Evolutionary conservation across 2,797 vertebrate genomes (phyloP), one percentile per base, ranked within the genome.

Genomic region (Aldrovandia affinis): DNA sequence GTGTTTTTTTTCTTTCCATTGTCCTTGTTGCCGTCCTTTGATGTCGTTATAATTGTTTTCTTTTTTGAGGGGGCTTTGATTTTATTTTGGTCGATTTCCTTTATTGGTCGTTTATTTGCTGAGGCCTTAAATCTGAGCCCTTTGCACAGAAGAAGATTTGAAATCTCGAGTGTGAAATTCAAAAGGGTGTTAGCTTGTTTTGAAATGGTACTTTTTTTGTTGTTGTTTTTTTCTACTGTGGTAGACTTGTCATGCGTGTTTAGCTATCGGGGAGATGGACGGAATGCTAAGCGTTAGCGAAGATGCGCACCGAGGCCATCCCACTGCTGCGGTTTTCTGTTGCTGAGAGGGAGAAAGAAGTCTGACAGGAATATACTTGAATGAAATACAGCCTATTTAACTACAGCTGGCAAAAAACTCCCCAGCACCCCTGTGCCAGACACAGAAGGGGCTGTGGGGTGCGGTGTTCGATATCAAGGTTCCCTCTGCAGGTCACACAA

Each of bases 121-220:
- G 95, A 96, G 96, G 96, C 97, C 97, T 95, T 96, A 95, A 92
- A 92, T 92, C 94, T 95, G 91, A 90, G 95, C 95, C 89, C 86
- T 88, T 85, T 87, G 89, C 84, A 88, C 86, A 91, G 86, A 88
- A 92, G 89, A 92, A 92, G 88, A 94, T 93, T 92, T 95, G 91
- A 95, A 95, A 89, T 89, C 89, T 93, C 85, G 88, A 92, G 93
- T 92, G 87, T 89, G 89, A 63, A 89, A 90, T 70, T 83, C 44
- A 78, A 81, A 88, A 89, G 85, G 92, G 92, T 94, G n/a, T 94
- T 90, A 92, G 92, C 89, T 91, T 90, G 88, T 93, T 91, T 88
- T 33, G 78, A 93, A 92, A 92, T 89, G 96, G 96, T 96, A 96
- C 97, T 95, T 91, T 95, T 30, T 33, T n/a, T 61, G 22, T 61